Percentiles rank a stretch among this genome's conserved stretches.
These are phyloP conservation scores for Ctena decussata DNA, from an alignment of 2,888 invertebrate genomes.

Conservation along the genomic window DNA sequence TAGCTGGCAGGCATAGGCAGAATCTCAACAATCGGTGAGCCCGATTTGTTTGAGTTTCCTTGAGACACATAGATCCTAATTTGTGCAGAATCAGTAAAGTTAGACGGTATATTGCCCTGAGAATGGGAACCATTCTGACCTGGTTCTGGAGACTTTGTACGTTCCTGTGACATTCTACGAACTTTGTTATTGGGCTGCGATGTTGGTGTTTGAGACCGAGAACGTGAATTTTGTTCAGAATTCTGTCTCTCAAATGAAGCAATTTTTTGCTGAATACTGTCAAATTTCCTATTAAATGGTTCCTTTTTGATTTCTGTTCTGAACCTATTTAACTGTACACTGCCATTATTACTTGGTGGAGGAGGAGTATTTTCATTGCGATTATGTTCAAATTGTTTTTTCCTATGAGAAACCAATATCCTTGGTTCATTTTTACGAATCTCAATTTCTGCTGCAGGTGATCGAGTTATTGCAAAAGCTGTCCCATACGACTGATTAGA, in stretches of 20 bases:
- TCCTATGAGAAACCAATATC: conserved; percentile 78
- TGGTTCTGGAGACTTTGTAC: conserved; percentile 55
- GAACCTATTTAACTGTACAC: conserved; percentile 73
- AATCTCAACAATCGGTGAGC: conserved; percentile 78
- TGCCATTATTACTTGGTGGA: conserved; percentile 30
- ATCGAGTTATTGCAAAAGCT: conserved; percentile 79
- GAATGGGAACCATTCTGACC: conserved; percentile 51
- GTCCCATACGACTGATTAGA: conserved; percentile 72
- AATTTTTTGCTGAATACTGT: conserved; percentile 83
- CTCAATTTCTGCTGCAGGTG: conserved; percentile 77
- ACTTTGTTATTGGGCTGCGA: conserved; percentile 69
- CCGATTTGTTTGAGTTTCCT: conserved; percentile 70
- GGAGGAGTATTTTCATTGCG: conserved; percentile 67
- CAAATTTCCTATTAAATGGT: conserved; percentile 87
- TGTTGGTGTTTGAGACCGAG: conserved; percentile 59
- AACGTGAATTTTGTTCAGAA: conserved; percentile 60
- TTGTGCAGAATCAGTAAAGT: conserved; percentile 68
- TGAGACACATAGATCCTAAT: conserved; percentile 78
- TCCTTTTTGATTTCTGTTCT: conserved; percentile 82
- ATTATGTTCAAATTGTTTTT: conserved; percentile 80
- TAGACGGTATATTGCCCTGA: conserved; percentile 59
- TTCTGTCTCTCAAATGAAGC: conserved; percentile 84
- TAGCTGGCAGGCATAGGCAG: conserved; percentile 67
- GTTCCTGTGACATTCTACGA: conserved; percentile 65
- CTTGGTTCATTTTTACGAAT: conserved; percentile 68